phyloP scores from a whole-genome alignment of 2,888 invertebrate species.

The Molorchus minor region DNA sequence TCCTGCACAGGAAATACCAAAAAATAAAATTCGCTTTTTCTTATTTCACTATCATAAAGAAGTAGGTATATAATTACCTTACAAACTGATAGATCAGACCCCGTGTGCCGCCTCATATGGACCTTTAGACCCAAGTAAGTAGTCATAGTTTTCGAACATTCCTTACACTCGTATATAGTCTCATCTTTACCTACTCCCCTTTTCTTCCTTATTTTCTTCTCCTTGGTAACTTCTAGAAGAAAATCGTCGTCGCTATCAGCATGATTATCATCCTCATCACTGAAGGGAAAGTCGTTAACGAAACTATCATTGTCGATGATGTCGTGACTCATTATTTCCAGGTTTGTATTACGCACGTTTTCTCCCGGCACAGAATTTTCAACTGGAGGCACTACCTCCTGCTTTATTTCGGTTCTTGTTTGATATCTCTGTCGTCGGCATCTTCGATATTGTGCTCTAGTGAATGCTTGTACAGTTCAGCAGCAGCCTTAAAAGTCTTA shows the following conservation, averaged over 20 bases:
- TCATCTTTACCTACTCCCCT: slow-evolving; percentile 42
- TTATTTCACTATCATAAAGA: too few relatives aligned
- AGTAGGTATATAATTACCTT: too few relatives aligned
- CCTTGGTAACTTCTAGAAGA: slow-evolving; percentile 27
- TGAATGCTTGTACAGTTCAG: slow-evolving; percentile 45
- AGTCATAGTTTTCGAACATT: slow-evolving; percentile 53
- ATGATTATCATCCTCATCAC: slow-evolving; percentile 38
- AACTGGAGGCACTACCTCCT: slow-evolving; percentile 4
- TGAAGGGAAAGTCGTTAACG: slow-evolving; percentile 44
- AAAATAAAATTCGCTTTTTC: too few relatives aligned
- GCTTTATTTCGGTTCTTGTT: slow-evolving; percentile 22
- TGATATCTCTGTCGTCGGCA: slow-evolving; percentile 21
- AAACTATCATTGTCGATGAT: slow-evolving; percentile 38
- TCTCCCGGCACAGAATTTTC: background rate
- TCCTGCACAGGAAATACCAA: too few relatives aligned
- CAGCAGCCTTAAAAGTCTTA: slow-evolving; percentile 38
- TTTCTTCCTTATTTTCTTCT: slow-evolving; percentile 38
- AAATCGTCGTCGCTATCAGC: slow-evolving; percentile 40
- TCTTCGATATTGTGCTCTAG: slow-evolving; percentile 39
- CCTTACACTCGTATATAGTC: slow-evolving; percentile 52
- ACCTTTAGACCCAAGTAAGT: slow-evolving; percentile 58
- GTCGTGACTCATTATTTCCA: too few relatives aligned
- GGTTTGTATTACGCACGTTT: too few relatives aligned
- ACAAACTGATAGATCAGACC: slow-evolving; percentile 56
- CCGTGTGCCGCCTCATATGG: slow-evolving; percentile 74